Evolutionary conservation across 1,140 invertebrate genomes (phyloP), one percentile per base, ranked within the genome.

Genomic region (Trichonephila clavipes): DNA sequence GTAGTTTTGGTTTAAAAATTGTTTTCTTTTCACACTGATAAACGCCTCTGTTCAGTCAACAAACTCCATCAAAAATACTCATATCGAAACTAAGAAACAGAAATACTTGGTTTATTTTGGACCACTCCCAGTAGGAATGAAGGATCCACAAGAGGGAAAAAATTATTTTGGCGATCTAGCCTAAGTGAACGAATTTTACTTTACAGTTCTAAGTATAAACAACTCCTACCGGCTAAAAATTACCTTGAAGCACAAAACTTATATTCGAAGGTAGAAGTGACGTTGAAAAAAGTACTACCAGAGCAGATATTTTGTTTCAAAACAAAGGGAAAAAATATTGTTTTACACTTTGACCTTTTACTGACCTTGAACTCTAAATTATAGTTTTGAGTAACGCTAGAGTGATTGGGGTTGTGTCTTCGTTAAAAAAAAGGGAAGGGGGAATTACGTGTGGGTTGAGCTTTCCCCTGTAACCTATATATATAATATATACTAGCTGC

Each of bases 331-430:
- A 19, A 83, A 83, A 24, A 2, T 21, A 21, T 24, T 51, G 58
- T n/a, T 24, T 8, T 8, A 12, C 28, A 28, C 19, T 58, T 83
- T 58, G 82, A 83, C 82, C 44, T 83, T 59, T 58, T 14, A 8
- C 12, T 28, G 44, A 58, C 82, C 82, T 83, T 83, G 82, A 83
- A 83, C 82, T 83, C 82, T 58, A 83, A 83, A 83, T 59, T 83
- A 83, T 44, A 58, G 82, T 58, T 82, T 44, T 83, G 51, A 83
- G 40, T 83, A 18, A 83, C n/a, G 40, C 2, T 24, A 14, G 12
- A 14, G 21, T 0, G 1, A 28, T n/a, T n/a, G n/a, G n/a, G n/a
- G n/a, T n/a, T n/a, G n/a, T n/a, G n/a, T n/a, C n/a, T n/a, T n/a
- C n/a, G n/a, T n/a, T n/a, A n/a, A n/a, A n/a, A n/a, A n/a, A n/a